Conservation (phyloP, 2,113 vertebrate genomes). For the Malaclemys terrapin region DNA sequence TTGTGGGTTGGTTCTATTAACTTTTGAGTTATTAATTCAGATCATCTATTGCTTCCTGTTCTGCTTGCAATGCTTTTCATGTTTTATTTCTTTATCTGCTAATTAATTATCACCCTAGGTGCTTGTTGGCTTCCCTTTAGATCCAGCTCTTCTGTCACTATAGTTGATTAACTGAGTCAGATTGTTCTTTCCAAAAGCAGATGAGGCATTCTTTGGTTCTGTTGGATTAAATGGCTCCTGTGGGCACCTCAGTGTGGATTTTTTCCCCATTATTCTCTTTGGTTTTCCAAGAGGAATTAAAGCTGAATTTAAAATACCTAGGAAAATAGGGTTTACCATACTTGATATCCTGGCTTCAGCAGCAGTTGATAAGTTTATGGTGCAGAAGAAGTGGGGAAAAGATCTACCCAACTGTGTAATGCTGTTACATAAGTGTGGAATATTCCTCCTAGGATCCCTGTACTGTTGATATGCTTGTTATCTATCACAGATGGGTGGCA, state of each 20-base stretch:
- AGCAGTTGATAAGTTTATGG: not conserved
- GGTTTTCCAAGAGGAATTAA: not conserved
- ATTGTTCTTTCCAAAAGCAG: not conserved
- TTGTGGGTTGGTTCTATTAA: fast-evolving
- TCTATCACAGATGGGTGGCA: not conserved
- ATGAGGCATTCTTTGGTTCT: fast-evolving
- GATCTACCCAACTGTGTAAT: not conserved
- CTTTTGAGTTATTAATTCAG: not conserved
- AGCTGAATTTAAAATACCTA: not conserved
- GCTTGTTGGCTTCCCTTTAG: not conserved
- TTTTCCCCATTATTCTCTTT: not conserved
- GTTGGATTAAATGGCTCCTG: not conserved
- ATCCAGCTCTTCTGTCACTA: not conserved
- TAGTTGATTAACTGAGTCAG: not conserved
- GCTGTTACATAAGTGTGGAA: not conserved
- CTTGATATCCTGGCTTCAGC: not conserved
- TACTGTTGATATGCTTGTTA: not conserved
- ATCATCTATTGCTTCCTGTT: not conserved
- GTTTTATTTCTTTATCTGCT: not conserved
- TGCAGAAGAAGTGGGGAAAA: not conserved
- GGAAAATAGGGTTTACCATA: not conserved
- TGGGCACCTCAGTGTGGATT: not conserved
- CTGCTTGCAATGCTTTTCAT: not conserved
- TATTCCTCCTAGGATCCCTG: not conserved
- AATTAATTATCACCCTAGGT: not conserved